Evolutionary conservation across 2,113 vertebrate species (phyloP), one percentile per base, ranked within the genome.

Genomic region (Sylvia atricapilla): DNA sequence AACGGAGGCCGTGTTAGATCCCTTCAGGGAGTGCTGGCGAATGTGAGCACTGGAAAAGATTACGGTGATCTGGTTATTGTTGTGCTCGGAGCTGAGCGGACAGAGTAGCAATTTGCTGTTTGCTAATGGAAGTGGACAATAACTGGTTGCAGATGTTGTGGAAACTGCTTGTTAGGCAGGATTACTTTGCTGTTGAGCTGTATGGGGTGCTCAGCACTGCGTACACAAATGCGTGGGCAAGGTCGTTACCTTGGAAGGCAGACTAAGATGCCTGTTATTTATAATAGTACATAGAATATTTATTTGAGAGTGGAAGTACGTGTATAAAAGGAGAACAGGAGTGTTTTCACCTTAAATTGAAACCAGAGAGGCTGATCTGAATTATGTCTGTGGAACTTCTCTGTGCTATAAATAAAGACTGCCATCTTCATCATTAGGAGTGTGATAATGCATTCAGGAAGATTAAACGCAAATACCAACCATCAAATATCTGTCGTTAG

Each of bases 121-220:
- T 33, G 1, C 73, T 96, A 86, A 75, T 95, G 82, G 91, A 83
- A 84, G 93, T 43, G 90, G 92, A 84, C 94, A 95, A 89, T 89
- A 73, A 72, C 90, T 69, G 72, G 35, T 84, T 94, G 70, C 74
- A 90, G 86, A 49, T 94, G 78, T 68, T 93, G 84, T 76, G 77
- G 62, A 96, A 95, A 74, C 74, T 93, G 80, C 69, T 84, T 84
- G 59, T 92, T 95, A 77, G 15, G 30, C n/a, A 52, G 78, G 80
- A 92, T 87, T 41, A 62, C 47, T 84, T 75, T 20, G 13, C 37
- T 16, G 24, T 84, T 81, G 46, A 69, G 52, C 39, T 74, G 39
- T 41, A 11, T 31, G 68, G 69, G 35, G 41, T 64, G 77, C 47
- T 72, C 21, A 44, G 10, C 28, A 8, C 28, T 69, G 75, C 11